Conservation (phyloP, 2,113 vertebrate genomes). For the Pseudorasbora parva region DNA sequence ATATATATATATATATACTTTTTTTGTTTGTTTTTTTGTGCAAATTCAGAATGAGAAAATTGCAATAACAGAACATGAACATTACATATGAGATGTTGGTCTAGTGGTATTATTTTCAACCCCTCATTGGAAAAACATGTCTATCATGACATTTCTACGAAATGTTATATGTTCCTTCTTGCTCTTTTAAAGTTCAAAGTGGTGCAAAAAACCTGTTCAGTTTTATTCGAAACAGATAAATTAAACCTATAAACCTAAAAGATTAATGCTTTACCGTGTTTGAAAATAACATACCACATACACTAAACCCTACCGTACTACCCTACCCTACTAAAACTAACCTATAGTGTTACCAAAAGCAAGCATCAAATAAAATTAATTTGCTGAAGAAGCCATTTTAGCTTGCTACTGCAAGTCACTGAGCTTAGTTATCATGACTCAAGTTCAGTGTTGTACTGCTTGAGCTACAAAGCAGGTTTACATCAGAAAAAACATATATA, state of each 20-base stretch:
- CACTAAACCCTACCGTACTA: too few relatives aligned
- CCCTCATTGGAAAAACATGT: background rate
- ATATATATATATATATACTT: too few relatives aligned
- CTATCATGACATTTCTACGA: background rate
- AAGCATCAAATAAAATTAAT: background rate
- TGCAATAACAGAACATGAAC: background rate
- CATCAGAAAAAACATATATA: background rate
- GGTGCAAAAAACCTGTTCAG: background rate
- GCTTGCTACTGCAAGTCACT: background rate
- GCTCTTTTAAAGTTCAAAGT: background rate
- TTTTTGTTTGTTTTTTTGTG: too few relatives aligned
- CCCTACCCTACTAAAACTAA: background rate
- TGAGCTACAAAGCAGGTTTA: background rate
- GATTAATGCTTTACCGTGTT: too few relatives aligned
- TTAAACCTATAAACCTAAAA: too few relatives aligned
- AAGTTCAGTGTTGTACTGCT: background rate
- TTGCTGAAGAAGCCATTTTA: background rate
- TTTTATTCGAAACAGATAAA: background rate
- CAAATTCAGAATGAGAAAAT: too few relatives aligned
- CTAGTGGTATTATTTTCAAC: background rate
- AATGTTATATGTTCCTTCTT: background rate
- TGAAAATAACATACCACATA: too few relatives aligned
- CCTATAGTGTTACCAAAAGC: background rate
- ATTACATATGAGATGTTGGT: background rate
- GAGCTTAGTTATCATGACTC: background rate